Conservation (phyloP, 35 echinoderm and acorn worm genomes). For the Apostichopus parvimensis region DNA sequence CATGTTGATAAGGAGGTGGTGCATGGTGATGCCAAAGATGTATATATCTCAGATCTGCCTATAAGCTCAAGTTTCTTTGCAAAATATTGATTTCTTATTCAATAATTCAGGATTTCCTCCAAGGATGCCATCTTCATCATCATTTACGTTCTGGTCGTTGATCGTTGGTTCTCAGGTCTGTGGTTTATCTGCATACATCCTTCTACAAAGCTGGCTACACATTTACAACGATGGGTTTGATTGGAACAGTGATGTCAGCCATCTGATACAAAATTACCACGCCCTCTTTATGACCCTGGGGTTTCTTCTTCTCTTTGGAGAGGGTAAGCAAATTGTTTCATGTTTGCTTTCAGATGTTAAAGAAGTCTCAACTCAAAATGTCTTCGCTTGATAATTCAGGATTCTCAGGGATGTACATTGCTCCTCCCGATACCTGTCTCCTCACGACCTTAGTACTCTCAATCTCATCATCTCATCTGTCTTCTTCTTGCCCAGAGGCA, state of each 20-base stretch:
- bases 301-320: constrained; percentile 42
- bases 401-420: too few relatives aligned
- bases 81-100: neutral
- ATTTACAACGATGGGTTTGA: constrained; percentile 35
- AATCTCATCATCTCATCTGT: too few relatives aligned
- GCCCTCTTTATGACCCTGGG: constrained; percentile 42
- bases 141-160: constrained; percentile 23
- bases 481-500: too few relatives aligned
- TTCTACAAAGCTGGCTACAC: constrained; percentile 34
- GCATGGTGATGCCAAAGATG: too few relatives aligned
- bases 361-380: too few relatives aligned
- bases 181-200: neutral
- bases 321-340: neutral
- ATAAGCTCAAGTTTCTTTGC: too few relatives aligned
- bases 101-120: neutral
- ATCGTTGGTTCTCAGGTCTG: neutral
- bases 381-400: too few relatives aligned
- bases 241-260: constrained; percentile 17
- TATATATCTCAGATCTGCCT: too few relatives aligned
- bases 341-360: too few relatives aligned
- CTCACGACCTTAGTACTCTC: too few relatives aligned
- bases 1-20: too few relatives aligned
- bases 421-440: too few relatives aligned
- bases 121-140: neutral
- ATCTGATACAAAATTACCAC: constrained; percentile 40